Evolutionary conservation across 2,888 invertebrate species (phyloP), one percentile per base, ranked within the genome.

Genomic region (Aleiodes testaceus): DNA sequence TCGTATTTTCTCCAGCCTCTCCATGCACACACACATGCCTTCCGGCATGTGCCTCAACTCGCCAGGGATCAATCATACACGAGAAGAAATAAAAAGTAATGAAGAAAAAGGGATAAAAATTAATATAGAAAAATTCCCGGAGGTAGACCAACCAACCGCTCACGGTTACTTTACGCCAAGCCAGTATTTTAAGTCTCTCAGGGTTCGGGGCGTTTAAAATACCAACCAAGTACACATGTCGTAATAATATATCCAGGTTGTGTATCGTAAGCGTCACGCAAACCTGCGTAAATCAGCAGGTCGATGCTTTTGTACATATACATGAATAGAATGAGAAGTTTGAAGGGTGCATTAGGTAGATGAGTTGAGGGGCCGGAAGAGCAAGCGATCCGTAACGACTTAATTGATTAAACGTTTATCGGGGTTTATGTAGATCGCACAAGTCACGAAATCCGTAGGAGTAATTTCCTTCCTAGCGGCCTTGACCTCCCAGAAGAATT

Each of bases 201-300:
- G 14, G 74, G 59, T 67, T 64, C 26, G 69, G 70, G 71, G 73
- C 70, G 72, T 64, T 65, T 71, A 70, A 66, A 66, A 74, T 73
- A 69, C 68, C 70, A 65, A 42, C 70, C 70, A 74, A 75, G 69
- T 73, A 73, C 73, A 73, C 68, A 73, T 72, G 79, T 73, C 74
- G 79, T 82, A 84, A 84, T 82, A 79, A 79, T 79, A 79, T 77
- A 79, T 82, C 81, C 77, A 79, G 75, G 61, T 45, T 59, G 49
- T 36, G 36, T 26, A 82, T 81, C 79, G 78, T 72, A 66, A 74
- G 75, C 80, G 79, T 84, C 84, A 83, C 81, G 84, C 83, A 78
- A 61, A 82, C 72, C 74, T 72, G 73, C 75, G 67, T 74, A 71
- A 73, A 71, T 77, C 78, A 70, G 30, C 68, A 73, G 76, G 70